phyloP scores from a whole-genome alignment of 2,888 invertebrate genomes.

The Phorcus lineatus region DNA sequence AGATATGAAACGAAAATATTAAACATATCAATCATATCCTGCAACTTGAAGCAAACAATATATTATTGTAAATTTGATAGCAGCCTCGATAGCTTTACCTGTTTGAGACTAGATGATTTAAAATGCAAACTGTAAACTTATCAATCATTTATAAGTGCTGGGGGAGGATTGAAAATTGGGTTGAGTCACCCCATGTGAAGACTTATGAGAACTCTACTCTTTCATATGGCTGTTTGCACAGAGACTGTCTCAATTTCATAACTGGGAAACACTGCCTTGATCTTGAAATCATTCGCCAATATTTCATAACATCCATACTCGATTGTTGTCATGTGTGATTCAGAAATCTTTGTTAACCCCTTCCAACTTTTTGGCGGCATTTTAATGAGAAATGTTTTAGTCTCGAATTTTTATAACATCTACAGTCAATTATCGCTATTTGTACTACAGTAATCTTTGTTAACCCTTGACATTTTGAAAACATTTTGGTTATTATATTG shows the following conservation, averaged over 20 bases:
- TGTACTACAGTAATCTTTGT: too few relatives aligned
- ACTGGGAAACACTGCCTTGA: not conserved
- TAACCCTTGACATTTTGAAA: too few relatives aligned
- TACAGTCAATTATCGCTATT: too few relatives aligned
- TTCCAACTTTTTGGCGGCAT: not conserved
- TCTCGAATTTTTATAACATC: too few relatives aligned
- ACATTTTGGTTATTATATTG: too few relatives aligned
- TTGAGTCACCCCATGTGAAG: not conserved
- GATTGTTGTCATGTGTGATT: not conserved
- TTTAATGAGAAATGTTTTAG: too few relatives aligned
- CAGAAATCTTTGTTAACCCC: not conserved
- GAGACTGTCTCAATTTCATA: not conserved
- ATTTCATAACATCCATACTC: not conserved
- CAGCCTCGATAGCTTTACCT: not conserved
- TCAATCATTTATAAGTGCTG: constrained; percentile 4
- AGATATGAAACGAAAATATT: constrained; percentile 9
- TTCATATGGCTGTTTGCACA: constrained; percentile 14
- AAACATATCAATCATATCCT: constrained; percentile 8
- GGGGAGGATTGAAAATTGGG: not conserved
- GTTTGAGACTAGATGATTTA: not conserved
- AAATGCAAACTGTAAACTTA: constrained; percentile 17
- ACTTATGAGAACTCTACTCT: not conserved
- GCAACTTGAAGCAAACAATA: not conserved
- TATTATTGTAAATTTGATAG: constrained; percentile 10
- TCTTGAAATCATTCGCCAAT: not conserved